A percentile compares a stretch with the other conserved stretches of the same genome.
Evolutionary conservation across 2,113 vertebrate species (phyloP).

Genomic region (Oryzias melastigma): DNA sequence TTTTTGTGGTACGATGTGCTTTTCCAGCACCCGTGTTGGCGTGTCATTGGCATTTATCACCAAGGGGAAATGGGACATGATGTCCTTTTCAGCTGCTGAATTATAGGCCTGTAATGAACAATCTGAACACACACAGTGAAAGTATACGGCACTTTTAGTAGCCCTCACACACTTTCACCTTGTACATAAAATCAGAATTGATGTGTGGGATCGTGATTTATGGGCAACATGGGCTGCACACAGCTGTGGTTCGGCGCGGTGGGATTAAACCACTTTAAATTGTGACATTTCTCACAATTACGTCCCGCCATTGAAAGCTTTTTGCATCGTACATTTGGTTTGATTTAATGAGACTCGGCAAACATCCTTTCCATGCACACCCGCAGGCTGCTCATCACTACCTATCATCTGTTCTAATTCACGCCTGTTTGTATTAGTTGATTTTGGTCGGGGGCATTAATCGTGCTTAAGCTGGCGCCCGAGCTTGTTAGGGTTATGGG

Average conservation of each 20-base stretch:
- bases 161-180: not conserved
- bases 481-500: not conserved
- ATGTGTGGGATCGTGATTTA: not conserved
- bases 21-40: not conserved
- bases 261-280: not conserved
- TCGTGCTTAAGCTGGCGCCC: not conserved
- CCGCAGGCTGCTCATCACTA: not conserved
- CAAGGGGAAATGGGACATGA: not conserved
- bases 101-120: not conserved
- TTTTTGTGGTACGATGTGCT: not conserved
- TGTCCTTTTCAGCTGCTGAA: not conserved
- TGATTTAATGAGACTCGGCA: conserved; percentile 8
- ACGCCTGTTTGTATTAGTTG: not conserved
- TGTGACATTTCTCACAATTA: not conserved
- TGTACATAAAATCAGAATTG: conserved; percentile 1
- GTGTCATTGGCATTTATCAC: not conserved
- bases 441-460: not conserved
- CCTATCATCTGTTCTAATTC: conserved; percentile 4
- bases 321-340: conserved; percentile 1
- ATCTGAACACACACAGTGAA: not conserved
- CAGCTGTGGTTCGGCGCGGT: conserved; percentile 5
- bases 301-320: not conserved
- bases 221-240: not conserved
- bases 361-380: not conserved
- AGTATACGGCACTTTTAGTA: not conserved